phyloP scores from a whole-genome alignment of 2,797 vertebrate genomes.

The Spinibarbus caldwelli region DNA sequence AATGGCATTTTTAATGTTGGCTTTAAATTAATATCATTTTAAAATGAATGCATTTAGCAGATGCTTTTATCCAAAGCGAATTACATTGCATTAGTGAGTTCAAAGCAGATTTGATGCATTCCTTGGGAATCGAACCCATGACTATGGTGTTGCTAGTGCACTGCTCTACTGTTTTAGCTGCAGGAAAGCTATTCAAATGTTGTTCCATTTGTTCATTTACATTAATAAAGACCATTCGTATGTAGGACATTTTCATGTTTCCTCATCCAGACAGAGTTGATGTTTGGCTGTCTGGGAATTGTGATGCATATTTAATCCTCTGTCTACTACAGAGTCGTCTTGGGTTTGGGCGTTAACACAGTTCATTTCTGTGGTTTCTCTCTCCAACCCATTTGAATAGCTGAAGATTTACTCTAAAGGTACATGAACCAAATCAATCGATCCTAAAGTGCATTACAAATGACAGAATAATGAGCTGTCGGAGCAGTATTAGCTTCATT shows the following conservation, averaged over 20 bases:
- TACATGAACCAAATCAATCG: neutral
- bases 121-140: neutral
- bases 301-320: constrained; percentile 56
- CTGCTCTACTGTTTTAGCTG: neutral
- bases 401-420: neutral
- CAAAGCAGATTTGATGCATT: neutral
- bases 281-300: constrained; percentile 51
- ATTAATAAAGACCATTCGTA: neutral
- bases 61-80: neutral
- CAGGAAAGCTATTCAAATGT: neutral
- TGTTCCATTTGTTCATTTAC: neutral
- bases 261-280: constrained; percentile 41
- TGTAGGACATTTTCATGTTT: neutral
- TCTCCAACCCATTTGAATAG: neutral
- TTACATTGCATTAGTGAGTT: neutral
- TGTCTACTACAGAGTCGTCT: constrained; percentile 34
- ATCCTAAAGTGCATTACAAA: constrained; percentile 4
- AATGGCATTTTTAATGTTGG: neutral
- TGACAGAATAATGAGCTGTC: constrained; percentile 7
- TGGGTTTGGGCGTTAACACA: constrained; percentile 21
- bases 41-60: neutral
- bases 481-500: neutral
- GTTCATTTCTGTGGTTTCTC: neutral
- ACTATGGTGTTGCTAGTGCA: neutral
- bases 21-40: neutral